phyloP scores from a whole-genome alignment of 2,113 vertebrate genomes.

The Oreochromis spilurus region DNA sequence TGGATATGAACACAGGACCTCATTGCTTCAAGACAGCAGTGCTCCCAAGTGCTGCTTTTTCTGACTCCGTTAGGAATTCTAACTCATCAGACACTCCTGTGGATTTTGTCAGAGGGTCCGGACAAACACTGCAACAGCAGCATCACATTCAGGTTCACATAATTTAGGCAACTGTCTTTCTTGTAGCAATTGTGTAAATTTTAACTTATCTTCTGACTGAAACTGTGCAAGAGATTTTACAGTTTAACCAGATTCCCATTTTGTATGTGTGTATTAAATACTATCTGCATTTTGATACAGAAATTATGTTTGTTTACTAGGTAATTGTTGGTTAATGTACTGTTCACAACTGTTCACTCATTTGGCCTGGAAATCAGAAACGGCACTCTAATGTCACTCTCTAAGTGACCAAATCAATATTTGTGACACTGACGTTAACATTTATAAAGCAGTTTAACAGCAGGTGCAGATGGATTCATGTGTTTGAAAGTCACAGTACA shows the following conservation, averaged over 20 bases:
- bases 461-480: not conserved
- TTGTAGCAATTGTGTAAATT: not conserved
- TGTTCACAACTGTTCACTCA: not conserved
- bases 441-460: not conserved
- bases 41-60: not conserved
- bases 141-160: not conserved
- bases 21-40: not conserved
- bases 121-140: not conserved
- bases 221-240: not conserved
- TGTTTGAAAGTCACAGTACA: not conserved
- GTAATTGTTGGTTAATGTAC: not conserved
- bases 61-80: accelerated
- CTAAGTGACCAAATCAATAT: not conserved
- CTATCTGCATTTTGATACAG: not conserved
- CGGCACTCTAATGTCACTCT: not conserved
- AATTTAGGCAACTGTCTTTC: not conserved
- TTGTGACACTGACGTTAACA: not conserved
- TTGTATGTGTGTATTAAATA: not conserved
- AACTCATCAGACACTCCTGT: not conserved
- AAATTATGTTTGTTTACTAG: not conserved
- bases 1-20: not conserved
- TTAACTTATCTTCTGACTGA: not conserved
- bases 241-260: not conserved
- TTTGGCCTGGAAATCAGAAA: not conserved
- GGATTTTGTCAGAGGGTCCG: not conserved